Conservation (phyloP, 2,888 invertebrate genomes). For the Polydesmus complanatus region DNA sequence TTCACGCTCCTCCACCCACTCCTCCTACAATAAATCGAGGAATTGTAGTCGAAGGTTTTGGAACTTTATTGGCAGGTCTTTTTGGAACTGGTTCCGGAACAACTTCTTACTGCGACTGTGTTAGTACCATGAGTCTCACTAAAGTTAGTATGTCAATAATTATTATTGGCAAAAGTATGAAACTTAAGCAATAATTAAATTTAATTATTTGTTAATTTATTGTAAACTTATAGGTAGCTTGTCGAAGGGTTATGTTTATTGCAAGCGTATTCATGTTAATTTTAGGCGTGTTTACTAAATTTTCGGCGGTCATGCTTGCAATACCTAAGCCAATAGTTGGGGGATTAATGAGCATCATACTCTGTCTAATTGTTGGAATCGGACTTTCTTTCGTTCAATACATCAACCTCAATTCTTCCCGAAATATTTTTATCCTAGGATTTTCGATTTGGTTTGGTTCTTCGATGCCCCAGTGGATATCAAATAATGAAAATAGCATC, state of each 20-base stretch:
- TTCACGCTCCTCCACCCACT: constrained; percentile 64
- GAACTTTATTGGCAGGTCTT: constrained; percentile 66
- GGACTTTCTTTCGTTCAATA: constrained; percentile 58
- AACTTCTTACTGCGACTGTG: constrained; percentile 79
- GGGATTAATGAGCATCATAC: constrained; percentile 30
- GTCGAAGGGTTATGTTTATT: constrained; percentile 32
- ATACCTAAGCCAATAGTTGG: constrained; percentile 38
- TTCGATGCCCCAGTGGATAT: constrained; percentile 14
- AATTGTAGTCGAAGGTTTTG: constrained; percentile 67
- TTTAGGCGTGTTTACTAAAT: constrained; percentile 34
- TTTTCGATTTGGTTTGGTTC: constrained; percentile 74
- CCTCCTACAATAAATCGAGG: constrained; percentile 76
- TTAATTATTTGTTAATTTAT: not conserved
- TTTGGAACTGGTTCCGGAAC: constrained; percentile 79
- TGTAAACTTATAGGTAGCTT: constrained; percentile 22
- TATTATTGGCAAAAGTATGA: too few relatives aligned
- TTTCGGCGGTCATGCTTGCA: constrained; percentile 36
- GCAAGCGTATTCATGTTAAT: constrained; percentile 33
- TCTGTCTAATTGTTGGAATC: constrained; percentile 31
- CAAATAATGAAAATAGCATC: not conserved
- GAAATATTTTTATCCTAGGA: constrained; percentile 79
- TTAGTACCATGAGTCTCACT: constrained; percentile 75
- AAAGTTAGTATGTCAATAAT: constrained; percentile 46
- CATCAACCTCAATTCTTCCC: constrained; percentile 63
- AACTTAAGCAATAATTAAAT: too few relatives aligned